phyloP scores from a whole-genome alignment of 2,888 invertebrate genomes.

The Pterobdella sp. region DNA sequence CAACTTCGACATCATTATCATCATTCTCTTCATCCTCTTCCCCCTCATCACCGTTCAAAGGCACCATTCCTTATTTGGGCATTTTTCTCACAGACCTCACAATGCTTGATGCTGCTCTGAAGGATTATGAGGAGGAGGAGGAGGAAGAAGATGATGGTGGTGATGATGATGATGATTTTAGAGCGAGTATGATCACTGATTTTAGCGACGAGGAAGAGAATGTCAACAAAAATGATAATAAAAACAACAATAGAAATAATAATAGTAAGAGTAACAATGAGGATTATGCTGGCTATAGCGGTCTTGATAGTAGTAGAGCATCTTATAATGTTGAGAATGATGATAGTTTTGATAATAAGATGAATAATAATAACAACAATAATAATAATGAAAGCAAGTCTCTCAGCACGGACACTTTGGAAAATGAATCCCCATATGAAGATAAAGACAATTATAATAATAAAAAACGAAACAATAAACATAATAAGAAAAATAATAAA shows the following conservation, averaged over 20 bases:
- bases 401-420: no score
- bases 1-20: neutral
- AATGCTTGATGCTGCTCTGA: slow-evolving; percentile 63
- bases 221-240: neutral
- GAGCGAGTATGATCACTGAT: neutral
- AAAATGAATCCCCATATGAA: no score
- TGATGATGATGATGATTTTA: neutral
- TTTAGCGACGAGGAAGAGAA: neutral
- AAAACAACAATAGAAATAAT: neutral
- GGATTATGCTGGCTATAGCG: no score
- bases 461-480: neutral
- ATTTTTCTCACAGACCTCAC: slow-evolving; percentile 96
- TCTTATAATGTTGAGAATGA: neutral
- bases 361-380: neutral
- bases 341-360: neutral
- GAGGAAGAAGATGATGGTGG: neutral
- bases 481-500: neutral
- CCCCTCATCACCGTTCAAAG: slow-evolving; percentile 48
- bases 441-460: neutral
- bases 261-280: neutral
- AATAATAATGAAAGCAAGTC: no score
- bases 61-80: slow-evolving; percentile 93
- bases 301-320: no score
- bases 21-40: slow-evolving; percentile 6
- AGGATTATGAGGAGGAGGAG: slow-evolving; percentile 52